phyloP scores from a whole-genome alignment of 2,888 invertebrate species.

The Noctua pronuba region DNA sequence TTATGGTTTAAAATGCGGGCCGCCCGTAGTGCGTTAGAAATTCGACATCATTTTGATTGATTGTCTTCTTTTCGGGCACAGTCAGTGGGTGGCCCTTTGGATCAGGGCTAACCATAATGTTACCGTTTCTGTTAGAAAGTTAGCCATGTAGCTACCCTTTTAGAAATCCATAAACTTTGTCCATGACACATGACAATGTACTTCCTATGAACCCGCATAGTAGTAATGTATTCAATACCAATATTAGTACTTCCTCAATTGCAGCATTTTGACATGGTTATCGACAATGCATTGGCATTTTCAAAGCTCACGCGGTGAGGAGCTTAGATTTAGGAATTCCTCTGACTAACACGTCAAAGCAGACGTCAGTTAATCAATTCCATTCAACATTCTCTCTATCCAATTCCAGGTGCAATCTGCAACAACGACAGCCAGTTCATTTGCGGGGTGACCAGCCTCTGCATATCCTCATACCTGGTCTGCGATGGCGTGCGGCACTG shows the following conservation, averaged over 20 bases:
- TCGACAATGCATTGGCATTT: no score
- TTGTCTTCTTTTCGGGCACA: neutral
- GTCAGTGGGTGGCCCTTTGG: neutral
- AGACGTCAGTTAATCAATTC: neutral
- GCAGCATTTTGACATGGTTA: no score
- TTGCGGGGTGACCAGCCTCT: conserved; percentile 87
- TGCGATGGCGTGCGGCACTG: conserved; percentile 93
- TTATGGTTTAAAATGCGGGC: neutral
- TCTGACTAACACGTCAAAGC: no score
- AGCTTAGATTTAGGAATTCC: no score
- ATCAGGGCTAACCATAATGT: neutral
- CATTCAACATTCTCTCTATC: neutral
- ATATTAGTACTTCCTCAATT: neutral
- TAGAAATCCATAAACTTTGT: no score
- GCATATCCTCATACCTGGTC: conserved; percentile 92
- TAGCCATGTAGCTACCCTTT: no score
- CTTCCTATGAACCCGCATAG: no score
- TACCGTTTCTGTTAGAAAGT: neutral
- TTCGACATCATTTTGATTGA: neutral
- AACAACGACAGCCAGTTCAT: conserved; percentile 83
- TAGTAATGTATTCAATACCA: neutral
- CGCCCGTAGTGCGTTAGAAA: neutral
- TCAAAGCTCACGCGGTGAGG: no score
- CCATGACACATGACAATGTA: no score
- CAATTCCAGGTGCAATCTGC: conserved; percentile 82